These are phyloP conservation scores for Torymus auratus DNA, from an alignment of 2,888 invertebrate genomes.

Conservation along the genomic window DNA sequence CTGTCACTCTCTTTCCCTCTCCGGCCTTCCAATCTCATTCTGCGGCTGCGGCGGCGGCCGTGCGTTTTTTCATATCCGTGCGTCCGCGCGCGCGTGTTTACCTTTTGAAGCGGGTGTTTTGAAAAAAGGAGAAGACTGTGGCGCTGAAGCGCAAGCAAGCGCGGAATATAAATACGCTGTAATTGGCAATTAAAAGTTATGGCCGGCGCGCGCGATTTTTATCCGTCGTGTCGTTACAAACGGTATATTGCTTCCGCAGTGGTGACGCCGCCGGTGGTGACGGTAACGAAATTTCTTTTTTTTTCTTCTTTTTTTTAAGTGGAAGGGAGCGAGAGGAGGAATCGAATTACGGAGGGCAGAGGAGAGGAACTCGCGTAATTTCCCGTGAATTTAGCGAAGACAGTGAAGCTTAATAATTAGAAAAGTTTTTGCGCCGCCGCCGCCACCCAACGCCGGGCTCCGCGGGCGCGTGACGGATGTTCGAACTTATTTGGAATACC, in stretches of 20 bases:
- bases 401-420: slow-evolving; percentile 48
- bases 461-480: not conserved
- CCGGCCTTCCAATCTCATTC: not conserved
- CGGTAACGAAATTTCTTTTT: slow-evolving; percentile 14
- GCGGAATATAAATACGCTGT: slow-evolving; percentile 51
- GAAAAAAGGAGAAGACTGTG: slow-evolving; percentile 5
- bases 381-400: slow-evolving; percentile 29
- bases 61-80: not conserved
- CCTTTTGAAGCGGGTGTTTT: not conserved
- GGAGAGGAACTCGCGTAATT: slow-evolving; percentile 36
- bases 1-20: slow-evolving; percentile 12
- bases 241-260: slow-evolving; percentile 29
- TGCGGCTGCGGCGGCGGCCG: not conserved
- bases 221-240: slow-evolving; percentile 33
- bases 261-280: not conserved
- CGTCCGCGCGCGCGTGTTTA: not conserved
- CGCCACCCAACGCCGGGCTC: too few relatives aligned
- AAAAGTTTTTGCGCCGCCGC: slow-evolving; percentile 48
- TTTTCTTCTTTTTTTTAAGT: not conserved
- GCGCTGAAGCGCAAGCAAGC: not conserved
- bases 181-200: slow-evolving; percentile 58
- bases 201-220: slow-evolving; percentile 43
- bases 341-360: slow-evolving; percentile 24
- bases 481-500: slow-evolving; percentile 5
- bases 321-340: slow-evolving; percentile 1